These are phyloP conservation scores for Glyptemys insculpta DNA, from an alignment of 2,797 vertebrate species.

Conservation along the genomic window DNA sequence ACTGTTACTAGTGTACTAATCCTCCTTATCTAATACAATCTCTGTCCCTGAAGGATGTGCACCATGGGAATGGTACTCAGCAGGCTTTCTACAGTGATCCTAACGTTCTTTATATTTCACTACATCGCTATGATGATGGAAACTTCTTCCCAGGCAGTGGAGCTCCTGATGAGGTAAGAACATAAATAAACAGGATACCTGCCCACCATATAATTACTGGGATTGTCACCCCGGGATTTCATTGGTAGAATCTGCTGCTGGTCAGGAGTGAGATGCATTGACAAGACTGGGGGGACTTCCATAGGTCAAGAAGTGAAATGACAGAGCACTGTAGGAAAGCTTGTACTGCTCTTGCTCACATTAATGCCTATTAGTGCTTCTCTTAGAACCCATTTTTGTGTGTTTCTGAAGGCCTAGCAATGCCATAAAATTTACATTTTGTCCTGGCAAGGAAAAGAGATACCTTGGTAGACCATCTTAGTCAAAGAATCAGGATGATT, in stretches of 20 bases:
- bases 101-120: constrained; percentile 92
- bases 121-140: constrained; percentile 97
- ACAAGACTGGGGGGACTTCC: background rate
- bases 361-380: background rate
- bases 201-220: rapidly evolving
- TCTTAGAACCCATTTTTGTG: background rate
- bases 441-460: rapidly evolving
- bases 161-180: constrained; percentile 92
- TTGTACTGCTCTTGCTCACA: background rate
- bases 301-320: background rate
- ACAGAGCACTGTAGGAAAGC: background rate
- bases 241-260: background rate
- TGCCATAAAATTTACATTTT: background rate
- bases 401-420: background rate
- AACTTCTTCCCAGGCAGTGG: constrained; percentile 99
- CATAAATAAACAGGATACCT: rapidly evolving
- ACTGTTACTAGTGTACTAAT: background rate
- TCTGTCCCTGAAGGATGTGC: constrained; percentile 88
- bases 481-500: background rate
- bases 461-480: rapidly evolving
- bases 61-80: constrained; percentile 97
- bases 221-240: background rate
- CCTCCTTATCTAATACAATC: constrained; percentile 3
- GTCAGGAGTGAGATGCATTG: background rate
- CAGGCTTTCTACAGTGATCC: constrained; percentile 97